Evolutionary conservation across 1,140 invertebrate species (phyloP), one percentile per base, ranked within the genome.

Genomic region (Ephestia elutella): DNA sequence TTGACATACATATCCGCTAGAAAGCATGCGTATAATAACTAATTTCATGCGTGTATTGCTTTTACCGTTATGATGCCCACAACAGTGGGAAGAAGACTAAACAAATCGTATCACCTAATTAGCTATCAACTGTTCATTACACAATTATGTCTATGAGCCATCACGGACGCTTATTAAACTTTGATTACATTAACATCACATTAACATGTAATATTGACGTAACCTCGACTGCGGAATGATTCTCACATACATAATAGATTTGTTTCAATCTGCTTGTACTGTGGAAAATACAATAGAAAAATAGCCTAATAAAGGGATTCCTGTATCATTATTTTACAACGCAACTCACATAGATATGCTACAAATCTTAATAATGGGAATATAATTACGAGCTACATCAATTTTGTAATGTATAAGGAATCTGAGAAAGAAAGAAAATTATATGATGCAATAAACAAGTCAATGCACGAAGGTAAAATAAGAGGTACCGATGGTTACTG

Each of bases 121-220:
- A 5, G n/a, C n/a, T n/a, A n/a, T n/a, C n/a, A 44, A 44, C 1
- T 44, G n/a, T n/a, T n/a, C n/a, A n/a, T 44, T 15, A 35, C 13
- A 10, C 32, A 44, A 44, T 44, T 44, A 15, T 44, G n/a, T n/a
- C n/a, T n/a, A n/a, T n/a, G n/a, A n/a, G 38, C 13, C 38, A 44
- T 44, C 38, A 15, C 38, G n/a, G 7, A 32, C 9, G 30, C 30
- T 32, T 44, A 44, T 15, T 44, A 44, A 44, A 44, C 38, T 44
- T 44, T 44, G 38, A 44, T 44, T 44, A 44, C 38, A 44, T 44
- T 44, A 44, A 44, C 38, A 44, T 44, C n/a, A 44, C 38, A 44
- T 44, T 44, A 44, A 3, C 38, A 44, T 44, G 15, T 44, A 44
- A 44, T 44, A 17, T 44, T 44, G 38, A 44, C 38, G 38, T 44